Conservation (phyloP, 2,797 vertebrate genomes). For the Gastrophryne carolinensis region DNA sequence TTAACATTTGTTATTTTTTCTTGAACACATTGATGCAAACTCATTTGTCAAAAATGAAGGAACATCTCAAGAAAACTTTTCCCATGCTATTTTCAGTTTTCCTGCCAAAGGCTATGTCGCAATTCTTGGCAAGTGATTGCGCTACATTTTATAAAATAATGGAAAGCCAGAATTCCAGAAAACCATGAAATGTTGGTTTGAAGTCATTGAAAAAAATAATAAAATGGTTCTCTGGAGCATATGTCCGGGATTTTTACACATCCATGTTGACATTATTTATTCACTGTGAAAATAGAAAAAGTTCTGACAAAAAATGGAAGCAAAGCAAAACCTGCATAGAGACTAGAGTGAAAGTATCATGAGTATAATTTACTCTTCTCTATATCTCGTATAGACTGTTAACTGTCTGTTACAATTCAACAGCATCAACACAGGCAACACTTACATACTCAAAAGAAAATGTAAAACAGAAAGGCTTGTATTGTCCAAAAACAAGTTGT, state of each 20-base stretch:
- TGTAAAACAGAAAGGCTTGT: too few species aligned
- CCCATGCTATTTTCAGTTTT: conserved; percentile 55
- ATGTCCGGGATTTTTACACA: conserved; percentile 13
- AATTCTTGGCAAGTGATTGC: conserved; percentile 60
- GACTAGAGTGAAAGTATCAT: too few species aligned
- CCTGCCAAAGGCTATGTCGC: conserved; percentile 62
- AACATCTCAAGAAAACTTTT: conserved; percentile 59
- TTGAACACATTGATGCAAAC: conserved; percentile 39
- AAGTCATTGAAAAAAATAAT: conserved; percentile 37
- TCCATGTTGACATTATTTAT: conserved; percentile 35
- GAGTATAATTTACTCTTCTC: too few species aligned
- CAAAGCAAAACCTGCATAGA: too few species aligned
- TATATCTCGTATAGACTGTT: too few species aligned
- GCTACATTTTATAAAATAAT: conserved; percentile 53
- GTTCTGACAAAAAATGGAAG: background rate
- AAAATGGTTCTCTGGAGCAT: conserved; percentile 9
- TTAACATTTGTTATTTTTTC: conserved; percentile 43
- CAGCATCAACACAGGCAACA: too few species aligned
- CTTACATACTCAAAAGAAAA: too few species aligned
- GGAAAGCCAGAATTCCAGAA: conserved; percentile 42
- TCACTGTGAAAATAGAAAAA: background rate
- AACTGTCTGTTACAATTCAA: too few species aligned
- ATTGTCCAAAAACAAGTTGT: too few species aligned
- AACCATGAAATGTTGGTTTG: conserved; percentile 37
- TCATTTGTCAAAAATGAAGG: conserved; percentile 57